A percentile compares a stretch with the other conserved stretches of the same genome.
phyloP scores from a whole-genome alignment of 1,140 invertebrate genomes.

The Drosophila grimshawi region DNA sequence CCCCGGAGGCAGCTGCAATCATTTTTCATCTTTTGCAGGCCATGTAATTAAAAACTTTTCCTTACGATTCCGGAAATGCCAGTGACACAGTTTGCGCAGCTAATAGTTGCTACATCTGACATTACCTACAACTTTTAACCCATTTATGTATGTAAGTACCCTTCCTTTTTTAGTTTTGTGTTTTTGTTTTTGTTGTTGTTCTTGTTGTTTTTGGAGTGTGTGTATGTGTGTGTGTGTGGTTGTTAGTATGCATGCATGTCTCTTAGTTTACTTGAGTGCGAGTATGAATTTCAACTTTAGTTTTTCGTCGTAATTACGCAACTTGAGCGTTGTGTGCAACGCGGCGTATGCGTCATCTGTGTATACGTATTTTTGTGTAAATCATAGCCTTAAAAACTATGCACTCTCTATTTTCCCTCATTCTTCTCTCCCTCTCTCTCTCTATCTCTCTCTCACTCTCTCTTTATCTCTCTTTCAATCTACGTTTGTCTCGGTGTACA shows the following conservation, averaged over 20 bases:
- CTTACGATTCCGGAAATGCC: constrained; percentile 45
- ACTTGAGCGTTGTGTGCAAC: constrained; percentile 79
- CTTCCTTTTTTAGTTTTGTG: constrained; percentile 1
- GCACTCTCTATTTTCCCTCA: background rate
- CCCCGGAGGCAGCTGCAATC: constrained; percentile 18
- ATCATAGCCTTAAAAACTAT: constrained; percentile 40
- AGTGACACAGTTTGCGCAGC: constrained; percentile 53
- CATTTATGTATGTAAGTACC: constrained; percentile 6
- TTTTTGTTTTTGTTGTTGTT: constrained; percentile 4
- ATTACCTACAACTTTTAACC: constrained; percentile 43
- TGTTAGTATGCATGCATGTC: constrained; percentile 59
- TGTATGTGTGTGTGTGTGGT: constrained; percentile 38
- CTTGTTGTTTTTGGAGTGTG: background rate
- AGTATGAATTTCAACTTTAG: constrained; percentile 82
- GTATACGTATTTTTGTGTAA: constrained; percentile 50
- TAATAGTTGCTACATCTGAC: constrained; percentile 43
- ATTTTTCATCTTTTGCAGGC: constrained; percentile 16
- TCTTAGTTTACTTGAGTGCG: constrained; percentile 76
- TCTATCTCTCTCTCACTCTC: background rate
- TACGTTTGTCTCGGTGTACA: constrained; percentile 13
- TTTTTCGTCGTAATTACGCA: constrained; percentile 70
- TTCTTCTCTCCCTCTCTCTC: too few species aligned
- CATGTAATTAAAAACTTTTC: constrained; percentile 66
- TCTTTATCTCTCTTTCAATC: background rate
- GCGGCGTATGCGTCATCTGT: constrained; percentile 73